Conservation (phyloP, 2,797 vertebrate species). For the Natrix natrix region DNA sequence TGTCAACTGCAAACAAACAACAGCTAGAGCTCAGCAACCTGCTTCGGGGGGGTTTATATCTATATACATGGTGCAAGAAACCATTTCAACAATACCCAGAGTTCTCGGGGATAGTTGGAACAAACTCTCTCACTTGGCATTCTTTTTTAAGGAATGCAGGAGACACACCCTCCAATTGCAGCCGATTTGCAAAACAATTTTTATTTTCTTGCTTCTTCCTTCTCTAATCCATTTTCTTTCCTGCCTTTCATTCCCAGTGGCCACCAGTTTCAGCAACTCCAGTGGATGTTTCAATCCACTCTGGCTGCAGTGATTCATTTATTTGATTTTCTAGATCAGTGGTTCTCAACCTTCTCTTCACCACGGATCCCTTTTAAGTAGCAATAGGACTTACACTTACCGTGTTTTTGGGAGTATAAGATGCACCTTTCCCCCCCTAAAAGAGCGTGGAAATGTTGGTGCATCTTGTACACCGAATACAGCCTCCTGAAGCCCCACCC, state of each 20-base stretch:
- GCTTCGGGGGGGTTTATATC: background rate
- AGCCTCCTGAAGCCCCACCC: too few species aligned
- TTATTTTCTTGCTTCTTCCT: too few species aligned
- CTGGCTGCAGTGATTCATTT: background rate
- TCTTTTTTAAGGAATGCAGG: background rate
- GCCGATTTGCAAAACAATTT: too few species aligned
- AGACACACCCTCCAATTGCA: background rate
- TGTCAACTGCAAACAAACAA: background rate
- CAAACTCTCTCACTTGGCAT: background rate
- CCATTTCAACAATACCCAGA: background rate
- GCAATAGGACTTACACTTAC: too few species aligned
- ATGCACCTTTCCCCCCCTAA: too few species aligned
- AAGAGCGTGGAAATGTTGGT: too few species aligned
- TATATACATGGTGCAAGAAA: background rate
- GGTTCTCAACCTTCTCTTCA: background rate
- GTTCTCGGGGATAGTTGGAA: background rate
- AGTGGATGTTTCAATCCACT: background rate
- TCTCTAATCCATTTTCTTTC: background rate
- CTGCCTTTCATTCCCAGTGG: background rate
- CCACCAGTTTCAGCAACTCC: background rate
- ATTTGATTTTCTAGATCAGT: background rate
- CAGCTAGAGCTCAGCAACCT: too few species aligned
- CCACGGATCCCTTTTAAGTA: background rate
- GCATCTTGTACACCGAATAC: too few species aligned
- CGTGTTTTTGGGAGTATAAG: too few species aligned